These are phyloP conservation scores for Orchestia grillus DNA, from an alignment of 1,140 invertebrate genomes.

Conservation along the genomic window DNA sequence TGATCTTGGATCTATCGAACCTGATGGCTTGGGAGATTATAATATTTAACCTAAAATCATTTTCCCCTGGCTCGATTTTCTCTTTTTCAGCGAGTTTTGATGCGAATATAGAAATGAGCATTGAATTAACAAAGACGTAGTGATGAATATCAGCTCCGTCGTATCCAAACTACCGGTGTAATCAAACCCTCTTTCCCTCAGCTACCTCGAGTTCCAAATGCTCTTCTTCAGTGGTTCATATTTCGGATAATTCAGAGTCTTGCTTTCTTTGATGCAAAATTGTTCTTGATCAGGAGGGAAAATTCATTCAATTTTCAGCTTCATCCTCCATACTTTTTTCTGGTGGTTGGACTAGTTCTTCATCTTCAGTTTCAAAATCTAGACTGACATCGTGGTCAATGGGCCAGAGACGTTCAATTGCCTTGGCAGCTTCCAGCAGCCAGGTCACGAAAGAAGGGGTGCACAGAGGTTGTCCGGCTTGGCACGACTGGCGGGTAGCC, in stretches of 20 bases:
- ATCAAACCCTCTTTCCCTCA: not conserved
- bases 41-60: not conserved
- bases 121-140: not conserved
- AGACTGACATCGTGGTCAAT: not conserved
- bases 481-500: conserved; percentile 1
- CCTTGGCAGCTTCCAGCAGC: conserved; percentile 16
- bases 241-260: not conserved
- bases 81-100: not conserved
- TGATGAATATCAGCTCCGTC: not conserved
- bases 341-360: not conserved
- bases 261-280: not conserved
- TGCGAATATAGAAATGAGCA: not conserved
- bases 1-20: too few species aligned
- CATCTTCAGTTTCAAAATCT: not conserved
- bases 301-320: not conserved
- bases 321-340: not conserved
- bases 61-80: too few species aligned
- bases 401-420: not conserved
- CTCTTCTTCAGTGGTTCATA: not conserved
- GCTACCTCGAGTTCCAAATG: not conserved
- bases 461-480: not conserved
- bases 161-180: not conserved
- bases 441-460: not conserved
- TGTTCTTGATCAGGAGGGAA: not conserved
- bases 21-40: not conserved